Evolutionary conservation across 2,797 vertebrate species (phyloP).

Genomic region (Lophius americanus): DNA sequence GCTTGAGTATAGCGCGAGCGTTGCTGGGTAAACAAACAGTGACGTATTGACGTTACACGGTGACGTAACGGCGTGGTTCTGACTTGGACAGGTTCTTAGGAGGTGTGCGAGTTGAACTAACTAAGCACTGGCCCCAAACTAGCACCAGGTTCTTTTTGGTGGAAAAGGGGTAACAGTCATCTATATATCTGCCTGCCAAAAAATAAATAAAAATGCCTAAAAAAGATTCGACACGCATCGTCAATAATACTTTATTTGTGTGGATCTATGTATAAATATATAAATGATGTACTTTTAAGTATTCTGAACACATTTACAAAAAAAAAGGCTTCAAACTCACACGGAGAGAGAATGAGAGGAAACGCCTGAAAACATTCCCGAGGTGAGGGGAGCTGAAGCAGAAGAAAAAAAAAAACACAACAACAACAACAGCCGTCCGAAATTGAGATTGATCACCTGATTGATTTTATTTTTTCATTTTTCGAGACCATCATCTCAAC

Average conservation of each 20-base stretch:
- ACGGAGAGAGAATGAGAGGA: constrained; percentile 30
- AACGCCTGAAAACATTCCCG: constrained; percentile 68
- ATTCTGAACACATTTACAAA: not conserved
- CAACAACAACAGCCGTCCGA: constrained; percentile 59
- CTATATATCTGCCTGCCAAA: not conserved
- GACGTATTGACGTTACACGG: too few relatives aligned
- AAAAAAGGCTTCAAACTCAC: not conserved
- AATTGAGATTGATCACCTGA: constrained; percentile 84
- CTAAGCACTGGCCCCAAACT: too few relatives aligned
- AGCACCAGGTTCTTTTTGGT: too few relatives aligned
- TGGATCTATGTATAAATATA: too few relatives aligned
- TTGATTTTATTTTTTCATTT: constrained; percentile 75
- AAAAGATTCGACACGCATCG: not conserved
- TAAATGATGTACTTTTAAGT: not conserved
- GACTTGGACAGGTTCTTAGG: too few relatives aligned
- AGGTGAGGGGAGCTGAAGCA: constrained; percentile 32
- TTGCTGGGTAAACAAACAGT: too few relatives aligned
- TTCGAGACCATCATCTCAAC: constrained; percentile 50
- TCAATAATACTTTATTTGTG: not conserved
- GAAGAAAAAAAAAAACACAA: constrained; percentile 15
- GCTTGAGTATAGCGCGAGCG: too few relatives aligned
- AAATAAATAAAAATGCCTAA: not conserved
- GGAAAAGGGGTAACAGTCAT: too few relatives aligned
- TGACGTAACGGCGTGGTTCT: too few relatives aligned
- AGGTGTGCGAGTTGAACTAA: too few relatives aligned